Evolutionary conservation across 2,888 invertebrate species (phyloP).

Genomic region (Xestia xanthographa): DNA sequence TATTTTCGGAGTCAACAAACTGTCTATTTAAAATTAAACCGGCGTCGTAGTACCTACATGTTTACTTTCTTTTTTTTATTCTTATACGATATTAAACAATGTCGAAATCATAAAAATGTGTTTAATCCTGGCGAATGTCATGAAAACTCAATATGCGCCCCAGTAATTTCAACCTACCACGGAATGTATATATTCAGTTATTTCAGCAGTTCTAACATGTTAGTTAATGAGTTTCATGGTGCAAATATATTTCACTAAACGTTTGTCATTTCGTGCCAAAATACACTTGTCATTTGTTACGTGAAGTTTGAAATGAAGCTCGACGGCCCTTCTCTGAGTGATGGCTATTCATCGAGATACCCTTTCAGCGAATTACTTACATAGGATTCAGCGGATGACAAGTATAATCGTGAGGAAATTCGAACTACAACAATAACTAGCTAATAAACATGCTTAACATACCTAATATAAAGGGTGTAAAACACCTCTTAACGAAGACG

Average conservation of each 20-base stretch:
- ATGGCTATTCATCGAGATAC: slow-evolving; percentile 58
- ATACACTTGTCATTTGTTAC: slow-evolving; percentile 57
- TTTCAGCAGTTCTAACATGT: slow-evolving; percentile 37
- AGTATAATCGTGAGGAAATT: slow-evolving; percentile 47
- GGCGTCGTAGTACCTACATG: neutral
- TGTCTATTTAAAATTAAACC: slow-evolving; percentile 24
- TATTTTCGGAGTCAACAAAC: slow-evolving; percentile 25
- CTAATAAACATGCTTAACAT: slow-evolving; percentile 4
- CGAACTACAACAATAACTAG: slow-evolving; percentile 19
- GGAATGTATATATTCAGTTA: slow-evolving; percentile 21
- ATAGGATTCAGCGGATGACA: slow-evolving; percentile 46
- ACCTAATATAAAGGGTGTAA: no score
- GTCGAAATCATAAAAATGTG: neutral
- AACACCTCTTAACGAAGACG: no score
- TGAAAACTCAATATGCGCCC: slow-evolving; percentile 29
- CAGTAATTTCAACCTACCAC: slow-evolving; percentile 13
- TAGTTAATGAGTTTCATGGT: slow-evolving; percentile 47
- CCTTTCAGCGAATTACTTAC: slow-evolving; percentile 66
- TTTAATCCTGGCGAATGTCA: slow-evolving; percentile 8
- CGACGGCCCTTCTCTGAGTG: slow-evolving; percentile 51
- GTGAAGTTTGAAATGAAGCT: slow-evolving; percentile 61
- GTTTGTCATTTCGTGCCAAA: slow-evolving; percentile 50
- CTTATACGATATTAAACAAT: slow-evolving; percentile 10
- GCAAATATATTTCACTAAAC: slow-evolving; percentile 43
- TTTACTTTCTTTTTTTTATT: slow-evolving; percentile 9